Conservation (phyloP, 2,888 invertebrate genomes). For the Cylloceria caligata region DNA sequence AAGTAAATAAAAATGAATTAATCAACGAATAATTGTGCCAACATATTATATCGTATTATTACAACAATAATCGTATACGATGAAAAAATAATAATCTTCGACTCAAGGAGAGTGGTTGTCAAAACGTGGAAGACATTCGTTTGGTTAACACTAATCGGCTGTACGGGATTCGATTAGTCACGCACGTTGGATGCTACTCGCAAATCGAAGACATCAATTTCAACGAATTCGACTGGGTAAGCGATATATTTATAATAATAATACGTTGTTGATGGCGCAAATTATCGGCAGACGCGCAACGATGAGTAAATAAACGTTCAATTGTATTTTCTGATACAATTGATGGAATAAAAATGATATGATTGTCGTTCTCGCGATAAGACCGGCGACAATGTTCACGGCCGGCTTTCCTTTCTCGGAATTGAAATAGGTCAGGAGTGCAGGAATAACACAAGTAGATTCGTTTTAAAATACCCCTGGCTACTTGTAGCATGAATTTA, state of each 20-base stretch:
- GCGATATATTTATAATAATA: slow-evolving; percentile 33
- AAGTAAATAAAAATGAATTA: slow-evolving; percentile 8
- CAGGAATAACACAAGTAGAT: slow-evolving; percentile 49
- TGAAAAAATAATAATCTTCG: slow-evolving; percentile 29
- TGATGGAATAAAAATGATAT: not conserved
- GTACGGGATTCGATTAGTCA: slow-evolving; percentile 61
- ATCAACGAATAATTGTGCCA: slow-evolving; percentile 37
- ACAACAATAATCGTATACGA: not conserved
- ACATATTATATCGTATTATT: not conserved
- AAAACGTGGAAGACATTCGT: slow-evolving; percentile 53
- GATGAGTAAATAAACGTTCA: not conserved
- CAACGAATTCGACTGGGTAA: slow-evolving; percentile 68
- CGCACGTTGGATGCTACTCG: slow-evolving; percentile 68
- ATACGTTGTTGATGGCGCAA: no score
- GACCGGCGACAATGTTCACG: not conserved
- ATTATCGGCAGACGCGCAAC: not conserved
- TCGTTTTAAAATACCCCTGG: slow-evolving; percentile 19
- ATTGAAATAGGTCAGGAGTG: slow-evolving; percentile 59
- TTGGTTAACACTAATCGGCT: slow-evolving; percentile 24
- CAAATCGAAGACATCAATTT: slow-evolving; percentile 47
- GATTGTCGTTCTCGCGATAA: slow-evolving; percentile 4
- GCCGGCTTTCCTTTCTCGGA: slow-evolving; percentile 23
- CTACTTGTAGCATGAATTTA: not conserved
- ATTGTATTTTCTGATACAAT: not conserved
- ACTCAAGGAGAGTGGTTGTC: slow-evolving; percentile 44